Conservation (phyloP, 1,140 invertebrate genomes). For the Zaprionus camerounensis region DNA sequence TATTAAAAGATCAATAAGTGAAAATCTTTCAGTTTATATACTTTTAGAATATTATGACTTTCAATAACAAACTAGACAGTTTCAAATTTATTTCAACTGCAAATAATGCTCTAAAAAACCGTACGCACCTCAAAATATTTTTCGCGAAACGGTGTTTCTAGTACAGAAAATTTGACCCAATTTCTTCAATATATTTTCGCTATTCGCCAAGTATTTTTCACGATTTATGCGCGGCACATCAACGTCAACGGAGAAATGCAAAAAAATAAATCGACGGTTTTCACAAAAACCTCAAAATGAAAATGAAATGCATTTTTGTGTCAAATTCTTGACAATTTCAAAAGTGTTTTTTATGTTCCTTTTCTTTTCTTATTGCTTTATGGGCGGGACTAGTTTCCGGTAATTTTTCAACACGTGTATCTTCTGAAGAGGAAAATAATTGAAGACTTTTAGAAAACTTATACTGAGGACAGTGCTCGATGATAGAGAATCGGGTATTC, state of each 20-base stretch:
- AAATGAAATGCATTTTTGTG: constrained; percentile 68
- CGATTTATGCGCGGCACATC: constrained; percentile 67
- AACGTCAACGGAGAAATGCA: constrained; percentile 74
- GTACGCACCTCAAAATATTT: background rate
- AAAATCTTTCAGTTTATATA: no score
- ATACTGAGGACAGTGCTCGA: background rate
- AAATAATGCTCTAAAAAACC: background rate
- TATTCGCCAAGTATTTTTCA: constrained; percentile 45
- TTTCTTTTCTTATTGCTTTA: constrained; percentile 9
- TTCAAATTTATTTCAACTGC: background rate
- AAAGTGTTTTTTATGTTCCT: constrained; percentile 30
- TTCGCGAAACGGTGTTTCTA: constrained; percentile 26
- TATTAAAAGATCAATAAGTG: background rate
- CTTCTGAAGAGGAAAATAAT: constrained; percentile 5
- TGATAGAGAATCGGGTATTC: constrained; percentile 15
- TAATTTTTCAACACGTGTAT: constrained; percentile 71
- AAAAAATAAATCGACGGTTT: constrained; percentile 43
- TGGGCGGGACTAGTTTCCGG: constrained; percentile 59
- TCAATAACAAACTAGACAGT: background rate
- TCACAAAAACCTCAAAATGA: constrained; percentile 35
- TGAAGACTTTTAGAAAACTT: constrained; percentile 22
- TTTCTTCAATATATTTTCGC: constrained; percentile 59
- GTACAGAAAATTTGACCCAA: constrained; percentile 71
- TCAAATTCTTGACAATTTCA: constrained; percentile 57
- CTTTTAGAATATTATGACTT: background rate